Evolutionary conservation across 2,888 invertebrate genomes (phyloP).

Genomic region (Cephus nigrinus): DNA sequence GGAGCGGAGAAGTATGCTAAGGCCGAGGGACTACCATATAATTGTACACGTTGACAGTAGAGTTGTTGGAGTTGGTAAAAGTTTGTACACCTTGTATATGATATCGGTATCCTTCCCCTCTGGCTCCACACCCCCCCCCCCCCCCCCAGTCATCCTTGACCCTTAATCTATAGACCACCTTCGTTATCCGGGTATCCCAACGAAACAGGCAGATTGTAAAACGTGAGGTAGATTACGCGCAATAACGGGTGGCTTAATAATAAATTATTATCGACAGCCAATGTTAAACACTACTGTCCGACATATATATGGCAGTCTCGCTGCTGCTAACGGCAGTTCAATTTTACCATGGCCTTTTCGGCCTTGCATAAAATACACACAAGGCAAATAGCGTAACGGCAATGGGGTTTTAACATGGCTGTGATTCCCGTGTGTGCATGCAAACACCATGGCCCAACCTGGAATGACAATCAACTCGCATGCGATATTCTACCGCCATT

Average conservation of each 20-base stretch:
- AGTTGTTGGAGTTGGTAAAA: neutral
- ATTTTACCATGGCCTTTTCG: constrained; percentile 7
- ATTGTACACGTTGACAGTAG: neutral
- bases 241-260: constrained; percentile 51
- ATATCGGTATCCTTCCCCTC: neutral
- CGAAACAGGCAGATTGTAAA: constrained; percentile 54
- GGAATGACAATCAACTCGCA: neutral
- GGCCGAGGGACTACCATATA: neutral
- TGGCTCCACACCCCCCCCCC: no score
- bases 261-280: constrained; percentile 59
- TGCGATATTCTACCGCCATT: constrained; percentile 2
- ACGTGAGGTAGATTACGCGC: constrained; percentile 57
- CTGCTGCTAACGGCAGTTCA: neutral
- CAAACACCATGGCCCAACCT: constrained; percentile 16
- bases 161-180: neutral
- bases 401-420: constrained; percentile 17
- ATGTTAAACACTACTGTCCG: constrained; percentile 46
- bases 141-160: no score
- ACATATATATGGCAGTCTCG: neutral
- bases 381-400: constrained; percentile 16
- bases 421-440: constrained; percentile 16
- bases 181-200: neutral
- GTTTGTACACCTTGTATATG: neutral
- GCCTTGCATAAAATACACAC: constrained; percentile 41
- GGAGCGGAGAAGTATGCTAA: neutral